Evolutionary conservation across 2,888 invertebrate species (phyloP), one percentile per base, ranked within the genome.

Genomic region (Drosophila niveifrons): DNA sequence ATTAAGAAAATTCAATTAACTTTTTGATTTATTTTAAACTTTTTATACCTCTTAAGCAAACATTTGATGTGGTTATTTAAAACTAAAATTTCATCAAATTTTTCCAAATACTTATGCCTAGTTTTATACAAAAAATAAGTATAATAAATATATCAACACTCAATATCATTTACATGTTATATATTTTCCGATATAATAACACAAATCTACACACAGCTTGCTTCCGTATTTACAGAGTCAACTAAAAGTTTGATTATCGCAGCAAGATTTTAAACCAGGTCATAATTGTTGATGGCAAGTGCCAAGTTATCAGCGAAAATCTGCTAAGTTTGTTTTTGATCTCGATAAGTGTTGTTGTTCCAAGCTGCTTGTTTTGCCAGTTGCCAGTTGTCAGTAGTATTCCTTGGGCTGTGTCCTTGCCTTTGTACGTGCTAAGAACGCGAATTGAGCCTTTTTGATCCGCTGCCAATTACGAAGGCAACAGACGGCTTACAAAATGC

Each of bases 391-490:
- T 18, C n/a, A 46, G 43, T 17, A 13, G 23, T 41, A 15, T 48
- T 10, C 18, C 23, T 47, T 39, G 23, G 6, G 23, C 6, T 23
- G 23, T 23, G 34, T 28, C 39, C 36, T 50, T 59, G 31, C 4
- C 34, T 57, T 56, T 58, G 59, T 47, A 56, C 56, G 64, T 61
- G 48, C 56, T 47, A 10, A 58, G 57, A 31, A 46, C 61, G 47
- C 28, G 31, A 56, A 57, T 29, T 56, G 67, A 68, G 73, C 65
- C 73, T 23, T 59, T 68, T 66, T 72, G 76, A 78, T 68, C 63
- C 66, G 63, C 44, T 52, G 72, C 76, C 78, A 78, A 73, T 80
- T 77, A 73, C 65, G 65, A 61, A 65, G 65, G 50, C 59, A 59
- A 50, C 66, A 77, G 51, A 53, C 80, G 52, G 66, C 57, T 76